A percentile compares a stretch with the other conserved stretches of the same genome.
Conservation (phyloP, 2,113 vertebrate genomes). For the Urocynchramus pylzowi region DNA sequence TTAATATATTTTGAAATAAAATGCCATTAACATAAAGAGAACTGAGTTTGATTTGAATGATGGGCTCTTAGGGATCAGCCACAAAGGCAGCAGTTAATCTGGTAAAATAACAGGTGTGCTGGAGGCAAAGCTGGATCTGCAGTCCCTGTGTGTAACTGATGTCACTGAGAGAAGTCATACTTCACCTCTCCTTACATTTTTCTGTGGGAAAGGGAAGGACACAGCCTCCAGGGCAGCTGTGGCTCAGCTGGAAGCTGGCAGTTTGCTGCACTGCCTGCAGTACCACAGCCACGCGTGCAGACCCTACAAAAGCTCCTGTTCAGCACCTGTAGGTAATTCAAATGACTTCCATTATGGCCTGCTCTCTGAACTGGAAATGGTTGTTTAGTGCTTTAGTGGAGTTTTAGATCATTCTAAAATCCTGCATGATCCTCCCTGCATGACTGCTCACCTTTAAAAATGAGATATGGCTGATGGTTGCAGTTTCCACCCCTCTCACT, state of each 20-base stretch:
- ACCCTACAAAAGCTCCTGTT: not conserved
- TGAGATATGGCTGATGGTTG: not conserved
- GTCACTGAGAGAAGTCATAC: not conserved
- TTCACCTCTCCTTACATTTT: not conserved
- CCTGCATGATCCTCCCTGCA: not conserved
- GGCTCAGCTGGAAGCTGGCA: not conserved
- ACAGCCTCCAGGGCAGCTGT: rapidly evolving
- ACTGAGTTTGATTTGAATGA: not conserved
- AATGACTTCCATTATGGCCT: not conserved
- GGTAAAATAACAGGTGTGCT: not conserved
- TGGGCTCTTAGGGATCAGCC: not conserved
- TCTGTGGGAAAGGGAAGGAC: rapidly evolving
- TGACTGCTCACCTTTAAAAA: not conserved
- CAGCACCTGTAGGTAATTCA: not conserved
- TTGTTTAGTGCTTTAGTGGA: not conserved
- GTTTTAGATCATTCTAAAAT: not conserved
- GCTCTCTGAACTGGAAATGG: not conserved
- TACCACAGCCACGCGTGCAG: rapidly evolving
- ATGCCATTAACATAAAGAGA: conserved; percentile 35
- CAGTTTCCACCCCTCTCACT: not conserved
- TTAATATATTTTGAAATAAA: conserved; percentile 81
- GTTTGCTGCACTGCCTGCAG: not conserved
- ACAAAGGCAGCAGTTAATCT: not conserved
- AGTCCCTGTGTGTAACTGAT: not conserved
- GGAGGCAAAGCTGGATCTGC: not conserved